Conservation (phyloP, 2,888 invertebrate species). For the Athalia rosae region DNA sequence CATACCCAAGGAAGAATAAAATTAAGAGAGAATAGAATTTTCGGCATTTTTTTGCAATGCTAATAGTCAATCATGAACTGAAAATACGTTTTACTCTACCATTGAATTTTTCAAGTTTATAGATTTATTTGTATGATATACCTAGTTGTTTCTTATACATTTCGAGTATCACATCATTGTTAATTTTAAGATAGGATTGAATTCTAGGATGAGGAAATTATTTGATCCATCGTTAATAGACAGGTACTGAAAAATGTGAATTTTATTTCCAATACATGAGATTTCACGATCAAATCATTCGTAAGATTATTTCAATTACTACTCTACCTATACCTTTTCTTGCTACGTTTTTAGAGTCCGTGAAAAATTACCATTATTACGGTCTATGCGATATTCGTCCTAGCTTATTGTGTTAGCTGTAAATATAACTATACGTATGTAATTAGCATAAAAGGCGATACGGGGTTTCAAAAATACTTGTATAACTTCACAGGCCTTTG, state of each 20-base stretch:
- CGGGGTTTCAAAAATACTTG: too few relatives aligned
- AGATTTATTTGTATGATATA: conserved; percentile 37
- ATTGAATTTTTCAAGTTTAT: conserved; percentile 28
- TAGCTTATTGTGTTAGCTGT: too few relatives aligned
- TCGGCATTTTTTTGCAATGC: conserved; percentile 31
- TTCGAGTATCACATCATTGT: conserved; percentile 13
- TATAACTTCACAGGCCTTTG: too few relatives aligned
- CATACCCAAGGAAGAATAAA: conserved; percentile 50
- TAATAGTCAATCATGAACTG: conserved; percentile 42
- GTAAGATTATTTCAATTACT: too few relatives aligned
- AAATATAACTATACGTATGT: background rate
- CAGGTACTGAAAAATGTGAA: conserved; percentile 10
- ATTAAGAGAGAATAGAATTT: background rate
- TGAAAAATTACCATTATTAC: too few relatives aligned
- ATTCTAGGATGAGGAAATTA: conserved; percentile 15
- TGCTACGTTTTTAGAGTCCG: too few relatives aligned
- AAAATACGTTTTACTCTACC: conserved; percentile 25
- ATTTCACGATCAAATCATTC: conserved; percentile 14
- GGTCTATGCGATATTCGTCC: too few relatives aligned
- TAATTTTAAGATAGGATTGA: conserved; percentile 11
- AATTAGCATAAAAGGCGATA: background rate
- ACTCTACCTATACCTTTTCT: background rate
- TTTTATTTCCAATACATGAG: conserved; percentile 37
- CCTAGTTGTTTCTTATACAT: conserved; percentile 7
- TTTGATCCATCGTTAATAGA: background rate